These are phyloP conservation scores for Strigamia transsilvanica DNA, from an alignment of 2,888 invertebrate genomes.

Conservation along the genomic window DNA sequence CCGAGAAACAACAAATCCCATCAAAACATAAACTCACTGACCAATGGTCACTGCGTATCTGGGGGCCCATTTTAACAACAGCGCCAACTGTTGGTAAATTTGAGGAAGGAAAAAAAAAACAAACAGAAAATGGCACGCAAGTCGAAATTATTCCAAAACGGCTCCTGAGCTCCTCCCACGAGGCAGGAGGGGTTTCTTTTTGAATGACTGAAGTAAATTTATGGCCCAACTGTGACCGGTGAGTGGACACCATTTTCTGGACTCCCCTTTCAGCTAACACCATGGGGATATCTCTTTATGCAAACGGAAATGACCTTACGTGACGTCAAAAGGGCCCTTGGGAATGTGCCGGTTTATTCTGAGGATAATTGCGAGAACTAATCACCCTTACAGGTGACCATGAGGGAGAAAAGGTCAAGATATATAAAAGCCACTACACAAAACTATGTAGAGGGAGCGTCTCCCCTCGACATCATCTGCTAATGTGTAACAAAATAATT, in stretches of 20 bases:
- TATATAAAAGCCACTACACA: constrained; percentile 26
- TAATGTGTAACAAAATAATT: constrained; percentile 26
- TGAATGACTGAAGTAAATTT: constrained; percentile 23
- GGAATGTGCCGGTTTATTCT: constrained; percentile 37
- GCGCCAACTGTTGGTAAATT: constrained; percentile 25
- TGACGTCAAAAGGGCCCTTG: constrained; percentile 52
- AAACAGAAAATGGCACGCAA: not conserved
- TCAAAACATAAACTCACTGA: constrained; percentile 21
- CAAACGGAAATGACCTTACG: constrained; percentile 51
- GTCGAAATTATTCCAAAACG: constrained; percentile 8
- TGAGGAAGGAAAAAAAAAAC: not conserved
- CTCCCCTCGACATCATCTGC: constrained; percentile 3
- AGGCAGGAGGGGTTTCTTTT: constrained; percentile 12
- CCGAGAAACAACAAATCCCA: constrained; percentile 16
- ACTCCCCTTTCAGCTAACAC: constrained; percentile 16
- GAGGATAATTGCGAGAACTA: constrained; percentile 30
- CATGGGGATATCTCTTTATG: constrained; percentile 49
- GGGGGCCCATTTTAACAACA: not conserved
- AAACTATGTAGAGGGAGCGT: constrained; percentile 9
- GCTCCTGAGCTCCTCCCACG: not conserved
- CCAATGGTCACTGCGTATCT: constrained; percentile 13
- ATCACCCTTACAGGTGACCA: constrained; percentile 30
- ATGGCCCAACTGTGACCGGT: constrained; percentile 16
- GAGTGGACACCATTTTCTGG: constrained; percentile 29
- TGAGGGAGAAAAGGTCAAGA: constrained; percentile 30